Evolutionary conservation across 2,888 invertebrate genomes (phyloP).

Genomic region (Axea sp.): DNA sequence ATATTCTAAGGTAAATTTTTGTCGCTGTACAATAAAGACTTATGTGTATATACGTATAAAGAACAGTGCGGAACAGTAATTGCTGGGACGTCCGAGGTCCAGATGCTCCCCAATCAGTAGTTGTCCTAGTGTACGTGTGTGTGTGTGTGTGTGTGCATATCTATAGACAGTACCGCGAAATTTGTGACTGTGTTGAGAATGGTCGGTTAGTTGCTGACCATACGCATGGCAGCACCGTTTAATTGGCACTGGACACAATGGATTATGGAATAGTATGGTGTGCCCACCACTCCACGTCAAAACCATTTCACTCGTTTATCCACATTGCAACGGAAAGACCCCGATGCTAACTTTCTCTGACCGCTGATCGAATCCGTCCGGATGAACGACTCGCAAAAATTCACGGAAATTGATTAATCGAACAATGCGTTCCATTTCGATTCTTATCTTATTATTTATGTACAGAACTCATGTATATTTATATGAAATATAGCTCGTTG

Average conservation of each 20-base stretch:
- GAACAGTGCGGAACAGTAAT: constrained; percentile 73
- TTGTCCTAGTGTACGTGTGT: constrained; percentile 68
- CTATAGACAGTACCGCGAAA: constrained; percentile 63
- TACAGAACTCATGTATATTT: constrained; percentile 3
- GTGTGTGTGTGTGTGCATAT: constrained; percentile 63
- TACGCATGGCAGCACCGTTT: constrained; percentile 79
- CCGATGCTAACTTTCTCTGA: constrained; percentile 62
- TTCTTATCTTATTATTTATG: constrained; percentile 42
- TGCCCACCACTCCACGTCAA: constrained; percentile 74
- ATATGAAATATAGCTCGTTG: too few relatives aligned
- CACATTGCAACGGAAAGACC: constrained; percentile 61
- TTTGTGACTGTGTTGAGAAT: constrained; percentile 75
- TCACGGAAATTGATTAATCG: constrained; percentile 56
- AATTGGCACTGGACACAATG: constrained; percentile 79
- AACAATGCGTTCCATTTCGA: constrained; percentile 49
- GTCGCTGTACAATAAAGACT: constrained; percentile 38
- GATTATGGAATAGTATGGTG: constrained; percentile 75
- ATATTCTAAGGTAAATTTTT: constrained; percentile 37
- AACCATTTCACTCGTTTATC: constrained; percentile 77
- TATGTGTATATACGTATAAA: constrained; percentile 48
- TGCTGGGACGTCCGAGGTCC: constrained; percentile 77
- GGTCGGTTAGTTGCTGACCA: constrained; percentile 77
- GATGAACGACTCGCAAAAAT: constrained; percentile 54
- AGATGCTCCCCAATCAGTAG: constrained; percentile 79
- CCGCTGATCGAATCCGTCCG: constrained; percentile 52